A percentile compares a stretch with the other conserved stretches of the same genome.
Evolutionary conservation across 2,113 vertebrate species (phyloP).

Genomic region (Chloropsis hardwickii): DNA sequence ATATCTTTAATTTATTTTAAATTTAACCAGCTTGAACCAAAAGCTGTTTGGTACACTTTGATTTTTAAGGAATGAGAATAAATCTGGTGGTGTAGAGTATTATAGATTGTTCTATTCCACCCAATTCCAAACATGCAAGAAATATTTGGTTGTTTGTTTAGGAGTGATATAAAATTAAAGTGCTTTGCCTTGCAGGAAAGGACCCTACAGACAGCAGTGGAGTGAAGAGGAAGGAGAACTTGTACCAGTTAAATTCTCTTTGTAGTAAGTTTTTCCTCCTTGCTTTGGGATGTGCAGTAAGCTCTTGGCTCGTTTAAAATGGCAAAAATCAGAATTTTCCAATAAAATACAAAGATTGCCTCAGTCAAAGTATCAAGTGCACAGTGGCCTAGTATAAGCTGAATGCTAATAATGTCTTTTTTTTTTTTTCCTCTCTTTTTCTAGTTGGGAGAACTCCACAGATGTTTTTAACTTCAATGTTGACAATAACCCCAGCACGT

Average conservation of each 20-base stretch:
- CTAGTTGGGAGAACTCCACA: slow-evolving; percentile 45
- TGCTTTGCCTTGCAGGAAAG: slow-evolving; percentile 38
- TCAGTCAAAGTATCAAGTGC: not conserved
- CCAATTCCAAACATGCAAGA: not conserved
- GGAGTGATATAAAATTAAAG: not conserved
- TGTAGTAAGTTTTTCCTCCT: slow-evolving; percentile 7
- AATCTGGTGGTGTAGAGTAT: not conserved
- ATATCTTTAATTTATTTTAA: not conserved
- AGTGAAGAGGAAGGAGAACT: slow-evolving; percentile 44
- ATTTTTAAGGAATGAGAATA: not conserved
- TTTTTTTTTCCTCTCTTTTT: not conserved
- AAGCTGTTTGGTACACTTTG: not conserved
- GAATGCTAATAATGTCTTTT: not conserved
- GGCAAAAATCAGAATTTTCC: not conserved
- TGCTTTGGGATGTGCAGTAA: not conserved
- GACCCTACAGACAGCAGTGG: slow-evolving; percentile 52
- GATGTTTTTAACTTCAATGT: slow-evolving; percentile 41
- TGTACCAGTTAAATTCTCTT: slow-evolving; percentile 39
- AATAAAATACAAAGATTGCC: not conserved
- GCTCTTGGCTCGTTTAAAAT: not conserved
- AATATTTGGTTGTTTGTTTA: not conserved
- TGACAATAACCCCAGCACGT: slow-evolving; percentile 18
- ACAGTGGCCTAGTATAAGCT: not conserved
- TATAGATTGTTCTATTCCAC: not conserved
- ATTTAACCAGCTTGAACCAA: not conserved